These are phyloP conservation scores for Trachelus troglodyta DNA, from an alignment of 2,888 invertebrate species.

Conservation along the genomic window DNA sequence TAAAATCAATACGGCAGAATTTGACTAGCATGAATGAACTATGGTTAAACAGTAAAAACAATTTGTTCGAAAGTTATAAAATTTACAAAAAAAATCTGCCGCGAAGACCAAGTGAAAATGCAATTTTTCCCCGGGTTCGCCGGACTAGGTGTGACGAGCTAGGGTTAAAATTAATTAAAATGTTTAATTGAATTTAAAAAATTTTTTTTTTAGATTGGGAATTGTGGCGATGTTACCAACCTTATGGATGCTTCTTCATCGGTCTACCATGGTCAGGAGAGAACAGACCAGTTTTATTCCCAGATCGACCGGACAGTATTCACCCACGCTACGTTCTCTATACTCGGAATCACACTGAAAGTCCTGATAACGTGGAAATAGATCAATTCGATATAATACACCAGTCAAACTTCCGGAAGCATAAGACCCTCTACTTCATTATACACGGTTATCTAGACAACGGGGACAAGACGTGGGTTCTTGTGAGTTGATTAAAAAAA, in stretches of 20 bases:
- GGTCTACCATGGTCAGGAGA: constrained; percentile 83
- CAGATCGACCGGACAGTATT: constrained; percentile 76
- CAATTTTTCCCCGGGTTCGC: too few relatives aligned
- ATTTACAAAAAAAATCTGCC: too few relatives aligned
- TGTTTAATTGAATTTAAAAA: not conserved
- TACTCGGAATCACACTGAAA: constrained; percentile 67
- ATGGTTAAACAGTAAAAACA: too few relatives aligned
- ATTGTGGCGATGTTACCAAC: constrained; percentile 77
- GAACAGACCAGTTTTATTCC: constrained; percentile 82
- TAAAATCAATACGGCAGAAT: too few relatives aligned
- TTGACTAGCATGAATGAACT: too few relatives aligned
- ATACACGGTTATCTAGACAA: constrained; percentile 90
- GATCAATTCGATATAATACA: constrained; percentile 75
- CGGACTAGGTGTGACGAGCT: too few relatives aligned
- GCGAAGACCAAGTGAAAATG: too few relatives aligned
- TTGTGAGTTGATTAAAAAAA: constrained; percentile 56
- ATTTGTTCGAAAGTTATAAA: too few relatives aligned
- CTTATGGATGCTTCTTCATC: constrained; percentile 85
- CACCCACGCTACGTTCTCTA: constrained; percentile 74
- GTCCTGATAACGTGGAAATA: constrained; percentile 75
- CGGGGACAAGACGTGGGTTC: constrained; percentile 84
- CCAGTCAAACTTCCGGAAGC: constrained; percentile 73
- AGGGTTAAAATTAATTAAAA: not conserved
- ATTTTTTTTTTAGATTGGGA: constrained; percentile 53
- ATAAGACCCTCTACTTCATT: constrained; percentile 77